Base-by-base conservation (phyloP, 1,140 invertebrate species). In the Lepidurus couesii region DNA sequence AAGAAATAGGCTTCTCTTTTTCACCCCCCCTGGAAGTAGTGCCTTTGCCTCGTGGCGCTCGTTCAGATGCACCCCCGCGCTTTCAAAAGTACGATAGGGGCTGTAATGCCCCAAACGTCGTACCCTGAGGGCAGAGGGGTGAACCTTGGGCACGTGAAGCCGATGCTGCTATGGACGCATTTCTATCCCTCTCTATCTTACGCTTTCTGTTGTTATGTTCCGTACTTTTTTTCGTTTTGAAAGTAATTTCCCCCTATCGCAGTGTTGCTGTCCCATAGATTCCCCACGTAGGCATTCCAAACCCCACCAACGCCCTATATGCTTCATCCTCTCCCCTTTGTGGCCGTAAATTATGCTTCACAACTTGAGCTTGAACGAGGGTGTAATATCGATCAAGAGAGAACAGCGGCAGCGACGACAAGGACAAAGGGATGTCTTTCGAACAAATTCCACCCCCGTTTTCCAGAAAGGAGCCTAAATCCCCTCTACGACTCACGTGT, bases 311-410 rank as follows among this genome's bases (percentile, higher is more conserved):
- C 53, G 53, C 53, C 53, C 53, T 16, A 1, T 65, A 21, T n/a
- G 21, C 53, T 65, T 65, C 53, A 65, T 21, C 53, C 53, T 65
- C 16, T 65, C 34, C 34, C 34, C 53, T 65, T 65, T 65, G 53
- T 65, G 16, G 53, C 13, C 53, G 53, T 65, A 65, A n/a, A 65
- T 65, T 65, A 65, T 21, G 34, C 34, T 34, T 34, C 34, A 34
- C 34, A 34, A 34, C 34, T 34, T 34, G 34, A 34, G 34, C 34
- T 34, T 34, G 34, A 34, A 34, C 34, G 53, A 65, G 53, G 53
- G 53, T 65, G 53, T 65, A 65, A 65, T 65, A 65, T 65, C 53
- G 53, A 65, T 65, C 53, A 65, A 65, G 53, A 65, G 21, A 65
- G 53, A 65, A 16, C 13, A 65, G 53, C 53, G 53, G 16, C 53